Evolutionary conservation across 2,113 vertebrate species (phyloP).

Genomic region (Dipodomys spectabilis): DNA sequence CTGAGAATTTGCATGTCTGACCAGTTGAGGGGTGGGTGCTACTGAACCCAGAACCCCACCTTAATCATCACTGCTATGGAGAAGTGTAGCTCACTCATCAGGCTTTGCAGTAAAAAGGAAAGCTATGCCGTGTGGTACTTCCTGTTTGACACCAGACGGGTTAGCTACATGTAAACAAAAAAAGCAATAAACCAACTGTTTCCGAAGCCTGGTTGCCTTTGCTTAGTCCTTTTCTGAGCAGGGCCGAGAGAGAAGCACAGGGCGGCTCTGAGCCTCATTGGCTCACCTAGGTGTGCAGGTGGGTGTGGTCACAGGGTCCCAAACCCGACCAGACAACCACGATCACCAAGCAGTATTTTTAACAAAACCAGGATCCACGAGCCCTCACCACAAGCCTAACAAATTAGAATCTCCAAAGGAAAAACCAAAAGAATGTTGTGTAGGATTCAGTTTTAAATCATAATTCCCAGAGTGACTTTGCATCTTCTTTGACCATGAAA

Average conservation of each 20-base stretch:
- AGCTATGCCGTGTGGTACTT: constrained; percentile 11
- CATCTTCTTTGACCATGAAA: background rate
- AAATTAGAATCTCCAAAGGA: background rate
- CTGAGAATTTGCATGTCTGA: background rate
- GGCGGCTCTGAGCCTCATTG: background rate
- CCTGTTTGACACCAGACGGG: constrained; percentile 64
- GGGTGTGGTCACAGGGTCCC: background rate
- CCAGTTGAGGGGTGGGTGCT: too few species aligned
- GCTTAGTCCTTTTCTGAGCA: background rate
- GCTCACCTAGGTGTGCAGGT: background rate
- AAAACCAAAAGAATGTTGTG: background rate
- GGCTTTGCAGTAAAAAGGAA: background rate
- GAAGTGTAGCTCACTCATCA: background rate
- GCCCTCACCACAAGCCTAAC: background rate
- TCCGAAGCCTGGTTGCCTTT: background rate
- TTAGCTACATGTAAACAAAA: constrained; percentile 35
- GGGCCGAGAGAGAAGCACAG: background rate
- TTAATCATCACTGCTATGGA: background rate
- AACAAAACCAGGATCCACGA: background rate
- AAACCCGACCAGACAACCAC: background rate
- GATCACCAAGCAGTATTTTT: background rate
- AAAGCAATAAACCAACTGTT: constrained; percentile 22
- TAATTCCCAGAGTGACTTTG: background rate
- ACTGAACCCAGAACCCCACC: background rate
- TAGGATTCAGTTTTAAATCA: background rate